Evolutionary conservation across 2,888 invertebrate genomes (phyloP).

Genomic region (Drosophila macrospina): DNA sequence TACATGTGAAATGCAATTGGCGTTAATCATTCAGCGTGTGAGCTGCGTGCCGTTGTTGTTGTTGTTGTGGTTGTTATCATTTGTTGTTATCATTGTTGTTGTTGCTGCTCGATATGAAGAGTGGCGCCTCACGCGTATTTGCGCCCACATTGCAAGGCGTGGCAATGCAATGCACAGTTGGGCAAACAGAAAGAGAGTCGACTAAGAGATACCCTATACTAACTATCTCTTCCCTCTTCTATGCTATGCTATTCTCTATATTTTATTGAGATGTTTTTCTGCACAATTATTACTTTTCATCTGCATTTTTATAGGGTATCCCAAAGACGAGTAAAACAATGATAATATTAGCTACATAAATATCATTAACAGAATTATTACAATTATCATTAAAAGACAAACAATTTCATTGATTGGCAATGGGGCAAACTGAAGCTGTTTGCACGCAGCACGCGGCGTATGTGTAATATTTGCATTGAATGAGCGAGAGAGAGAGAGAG

Average conservation of each 20-base stretch:
- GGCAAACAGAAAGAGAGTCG: no score
- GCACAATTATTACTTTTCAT: neutral
- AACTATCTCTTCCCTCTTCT: neutral
- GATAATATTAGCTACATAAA: neutral
- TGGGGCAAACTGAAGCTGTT: no score
- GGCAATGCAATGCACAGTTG: conserved; percentile 22
- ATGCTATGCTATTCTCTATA: no score
- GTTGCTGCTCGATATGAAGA: conserved; percentile 16
- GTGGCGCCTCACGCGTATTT: conserved; percentile 49
- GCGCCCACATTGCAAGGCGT: conserved; percentile 7
- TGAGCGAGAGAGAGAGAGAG: conserved; percentile 31
- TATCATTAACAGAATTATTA: conserved; percentile 12
- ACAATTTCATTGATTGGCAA: neutral
- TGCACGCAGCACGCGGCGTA: conserved; percentile 24
- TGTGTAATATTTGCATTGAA: conserved; percentile 37
- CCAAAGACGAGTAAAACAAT: neutral
- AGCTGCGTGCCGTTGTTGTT: conserved; percentile 49
- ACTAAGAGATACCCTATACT: neutral
- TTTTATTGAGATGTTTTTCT: neutral
- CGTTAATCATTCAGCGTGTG: conserved; percentile 57
- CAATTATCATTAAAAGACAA: conserved; percentile 3
- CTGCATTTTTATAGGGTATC: neutral
- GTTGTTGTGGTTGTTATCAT: neutral
- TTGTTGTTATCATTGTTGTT: neutral
- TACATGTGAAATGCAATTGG: conserved; percentile 37